phyloP scores from a whole-genome alignment of 2,113 vertebrate genomes.

The Numida meleagris region DNA sequence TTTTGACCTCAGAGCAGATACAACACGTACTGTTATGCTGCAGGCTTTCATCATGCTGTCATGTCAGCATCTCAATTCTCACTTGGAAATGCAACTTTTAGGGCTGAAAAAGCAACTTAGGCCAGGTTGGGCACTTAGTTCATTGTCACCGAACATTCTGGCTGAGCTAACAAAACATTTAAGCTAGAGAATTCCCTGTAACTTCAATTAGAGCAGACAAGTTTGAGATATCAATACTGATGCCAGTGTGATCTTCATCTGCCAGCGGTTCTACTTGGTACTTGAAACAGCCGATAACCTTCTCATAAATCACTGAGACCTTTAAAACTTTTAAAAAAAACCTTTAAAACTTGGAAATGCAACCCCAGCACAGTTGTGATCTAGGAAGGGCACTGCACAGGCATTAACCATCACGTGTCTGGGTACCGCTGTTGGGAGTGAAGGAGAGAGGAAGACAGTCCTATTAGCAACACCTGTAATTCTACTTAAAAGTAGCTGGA shows the following conservation, averaged over 20 bases:
- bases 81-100: neutral
- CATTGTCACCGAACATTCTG: neutral
- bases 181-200: neutral
- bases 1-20: neutral
- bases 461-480: neutral
- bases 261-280: neutral
- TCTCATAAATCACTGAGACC: neutral
- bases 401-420: neutral
- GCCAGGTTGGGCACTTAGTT: neutral
- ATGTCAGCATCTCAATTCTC: neutral
- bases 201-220: neutral
- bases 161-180: neutral
- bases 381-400: neutral
- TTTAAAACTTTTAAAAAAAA: too few relatives aligned
- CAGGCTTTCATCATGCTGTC: neutral
- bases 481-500: neutral
- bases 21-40: accelerated
- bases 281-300: neutral
- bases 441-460: neutral
- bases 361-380: neutral
- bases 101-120: neutral
- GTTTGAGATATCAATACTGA: neutral
- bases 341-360: neutral
- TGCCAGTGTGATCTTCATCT: neutral
- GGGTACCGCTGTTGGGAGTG: neutral